Evolutionary conservation across 37 sponge, comb jelly and placozoan genomes (phyloP), one percentile per base, ranked within the genome.

Genomic region (Cladorhizidae sp.): DNA sequence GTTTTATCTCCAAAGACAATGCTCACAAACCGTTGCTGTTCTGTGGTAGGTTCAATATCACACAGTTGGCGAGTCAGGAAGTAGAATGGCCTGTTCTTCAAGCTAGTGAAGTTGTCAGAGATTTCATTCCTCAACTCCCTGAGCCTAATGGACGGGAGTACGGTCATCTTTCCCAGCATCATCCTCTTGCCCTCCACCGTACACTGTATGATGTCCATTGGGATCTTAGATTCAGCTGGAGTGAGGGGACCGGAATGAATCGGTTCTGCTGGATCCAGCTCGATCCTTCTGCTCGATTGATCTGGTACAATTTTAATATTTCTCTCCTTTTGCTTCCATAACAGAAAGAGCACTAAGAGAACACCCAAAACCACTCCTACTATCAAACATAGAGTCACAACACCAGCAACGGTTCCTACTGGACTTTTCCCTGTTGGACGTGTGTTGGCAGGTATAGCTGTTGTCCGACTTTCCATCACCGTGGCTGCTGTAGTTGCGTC

Each of bases 31-130:
- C 84, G 84, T 57, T 77, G 78, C 65, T 86, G 89, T 75, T 94
- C 94, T 17, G 81, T 65, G 3, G 87, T 84, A 1, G 94, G 94
- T 43, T 94, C 94, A 45, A 94, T 87, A 58, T 89, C 91, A 42
- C 64, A 39, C 9, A 94, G 74, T 38, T 94, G 84, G 54, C 87
- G 79, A 0, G 93, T 92, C 56, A 92, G 43, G 59, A 95, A 77
- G 75, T 91, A 95, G 58, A 92, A 95, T 50, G 93, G 78, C 68
- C 81, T 90, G 3, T 70, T 49, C 80, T 89, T 83, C 61, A 89
- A 72, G 36, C 11, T 36, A 5, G 72, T 69, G 38, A 95, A 89
- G 22, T 74, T 58, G 31, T 93, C 93, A 23, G 33, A 22, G 57
- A 95, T 70, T 31, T 70, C 74, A 32, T 82, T 69, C 21, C 96